Evolutionary conservation across 2,888 invertebrate genomes (phyloP), one percentile per base, ranked within the genome.

Genomic region (Drosophila prostipennis): DNA sequence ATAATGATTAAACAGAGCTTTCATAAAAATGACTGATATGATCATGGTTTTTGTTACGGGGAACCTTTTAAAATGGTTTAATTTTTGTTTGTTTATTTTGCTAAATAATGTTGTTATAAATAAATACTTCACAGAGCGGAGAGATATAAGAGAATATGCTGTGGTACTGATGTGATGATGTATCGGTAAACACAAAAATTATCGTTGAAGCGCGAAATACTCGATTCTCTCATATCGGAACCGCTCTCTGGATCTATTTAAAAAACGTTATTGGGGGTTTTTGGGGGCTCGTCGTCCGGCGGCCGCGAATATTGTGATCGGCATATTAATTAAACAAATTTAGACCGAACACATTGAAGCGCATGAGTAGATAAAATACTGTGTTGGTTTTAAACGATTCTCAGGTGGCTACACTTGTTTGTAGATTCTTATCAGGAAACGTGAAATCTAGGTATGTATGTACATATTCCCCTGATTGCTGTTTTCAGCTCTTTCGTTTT

Each of bases 271-370:
- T 67, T 40, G 8, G 6, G 51, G 39, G 43, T 14, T 32, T 40
- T 61, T 61, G 70, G 72, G 53, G 70, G 70, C 70, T 71, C 63
- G 70, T 72, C 70, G 29, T 16, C 45, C 16, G 37, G 37, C 39
- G 42, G n/a, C 13, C 52, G 11, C 37, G 13, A 16, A 14, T 32
- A 14, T 65, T 19, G 26, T 45, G 45, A 39, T 52, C 23, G 37
- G 23, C 23, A 54, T 45, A 39, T 51, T 51, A 72, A 72, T 72
- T 63, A 51, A 49, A 43, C 36, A 61, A 51, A 63, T 61, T 51
- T 34, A 49, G 42, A 26, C 14, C n/a, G 10, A 59, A 60, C 23
- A 51, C 10, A 16, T 7, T 26, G 14, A 19, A 57, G 36, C 26
- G 36, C 36, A 11, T 36, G 10, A 26, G 43, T n/a, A 48, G 39